Percentiles rank a stretch among this genome's conserved stretches.
phyloP scores from a whole-genome alignment of 2,888 invertebrate species.

The Lasiommata megera region DNA sequence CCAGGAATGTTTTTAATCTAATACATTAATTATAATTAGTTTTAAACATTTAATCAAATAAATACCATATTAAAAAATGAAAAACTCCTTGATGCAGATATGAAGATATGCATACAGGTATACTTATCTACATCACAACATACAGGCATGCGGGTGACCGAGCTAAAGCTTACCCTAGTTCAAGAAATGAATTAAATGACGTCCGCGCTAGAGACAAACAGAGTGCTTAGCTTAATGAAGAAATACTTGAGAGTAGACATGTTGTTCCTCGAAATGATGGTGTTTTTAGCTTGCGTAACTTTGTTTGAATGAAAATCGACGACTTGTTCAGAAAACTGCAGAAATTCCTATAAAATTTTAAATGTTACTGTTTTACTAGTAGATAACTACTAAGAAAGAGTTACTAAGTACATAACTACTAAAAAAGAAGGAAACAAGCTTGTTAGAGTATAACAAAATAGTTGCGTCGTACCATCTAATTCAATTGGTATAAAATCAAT shows the following conservation, averaged over 20 bases:
- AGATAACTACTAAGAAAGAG: too few species aligned
- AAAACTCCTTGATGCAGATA: neutral
- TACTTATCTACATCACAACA: too few species aligned
- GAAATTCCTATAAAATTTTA: too few species aligned
- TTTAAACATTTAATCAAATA: too few species aligned
- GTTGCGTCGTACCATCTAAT: too few species aligned
- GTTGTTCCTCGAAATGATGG: conserved; percentile 12
- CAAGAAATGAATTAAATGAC: conserved; percentile 34
- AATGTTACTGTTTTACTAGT: too few species aligned
- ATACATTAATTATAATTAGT: too few species aligned
- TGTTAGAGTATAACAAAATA: too few species aligned
- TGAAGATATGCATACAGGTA: neutral
- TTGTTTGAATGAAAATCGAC: conserved; percentile 2
- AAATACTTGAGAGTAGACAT: conserved; percentile 27
- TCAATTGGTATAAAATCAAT: too few species aligned
- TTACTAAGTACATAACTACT: too few species aligned
- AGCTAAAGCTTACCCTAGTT: conserved; percentile 32
- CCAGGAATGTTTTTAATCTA: too few species aligned
- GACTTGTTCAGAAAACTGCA: neutral
- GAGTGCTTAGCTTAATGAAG: conserved; percentile 39
- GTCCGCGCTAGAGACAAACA: conserved; percentile 34
- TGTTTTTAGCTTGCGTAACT: conserved; percentile 2
- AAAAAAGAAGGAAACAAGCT: too few species aligned
- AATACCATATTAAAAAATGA: neutral
- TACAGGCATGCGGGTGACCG: conserved; percentile 25